Evolutionary conservation across 2,888 invertebrate genomes (phyloP), one percentile per base, ranked within the genome.

Genomic region (Volucella inanis): DNA sequence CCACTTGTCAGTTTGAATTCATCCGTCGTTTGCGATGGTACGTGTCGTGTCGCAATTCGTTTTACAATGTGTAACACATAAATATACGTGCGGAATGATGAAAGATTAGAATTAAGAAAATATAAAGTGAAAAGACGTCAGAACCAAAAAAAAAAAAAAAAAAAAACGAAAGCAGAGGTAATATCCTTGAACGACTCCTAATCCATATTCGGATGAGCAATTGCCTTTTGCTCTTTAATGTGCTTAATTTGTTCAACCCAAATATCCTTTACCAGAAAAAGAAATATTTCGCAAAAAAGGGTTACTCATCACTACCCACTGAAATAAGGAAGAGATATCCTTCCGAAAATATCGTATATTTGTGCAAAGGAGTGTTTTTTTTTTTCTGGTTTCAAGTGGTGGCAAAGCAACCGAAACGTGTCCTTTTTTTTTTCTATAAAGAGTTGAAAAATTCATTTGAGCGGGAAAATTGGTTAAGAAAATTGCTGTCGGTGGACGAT

Each of bases 1-100:
- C 81, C 85, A 85, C 85, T 85, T 85, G 85, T 85, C 85, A 85
- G 85, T 85, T 77, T 72, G 71, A 81, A 81, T 75, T 81, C 71
- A 81, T 71, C 71, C 85, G 76, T 68, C 85, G 85, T 68, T 55
- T 67, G 68, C 52, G 76, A 72, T 64, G 67, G 72, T 71, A 72
- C 72, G 54, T 41, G 31, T 45, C 14, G 38, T 71, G 57, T 52
- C 45, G n/a, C 49, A 52, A 61, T 43, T 18, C 47, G 49, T 59
- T 59, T 38, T 57, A 65, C 59, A 61, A 76, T 76, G 81, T 45
- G 62, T 39, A 72, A 64, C 31, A 47, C 52, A 75, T 31, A 78
- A 76, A 81, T 72, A 67, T 85, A 81, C 85, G 81, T 59, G 72
- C 85, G 81, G 59, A 72, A 68, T 68, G 76, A 72, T 76, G 62